A percentile compares a stretch with the other conserved stretches of the same genome.
Conservation (phyloP, 2,113 vertebrate species). For the Anolis sagrei region DNA sequence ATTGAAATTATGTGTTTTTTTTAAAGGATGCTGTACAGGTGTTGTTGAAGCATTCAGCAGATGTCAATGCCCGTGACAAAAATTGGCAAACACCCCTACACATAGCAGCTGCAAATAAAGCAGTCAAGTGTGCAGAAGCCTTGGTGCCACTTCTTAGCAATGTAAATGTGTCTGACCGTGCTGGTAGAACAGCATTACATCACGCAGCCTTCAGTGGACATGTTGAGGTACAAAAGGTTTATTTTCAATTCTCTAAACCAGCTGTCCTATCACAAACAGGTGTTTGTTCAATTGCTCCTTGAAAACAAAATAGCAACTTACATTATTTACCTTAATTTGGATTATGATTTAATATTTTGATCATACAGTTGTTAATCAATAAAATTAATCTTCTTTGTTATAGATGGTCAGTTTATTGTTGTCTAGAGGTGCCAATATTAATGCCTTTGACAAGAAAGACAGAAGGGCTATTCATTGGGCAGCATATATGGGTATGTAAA, state of each 20-base stretch:
- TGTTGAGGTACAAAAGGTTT: conserved; percentile 83
- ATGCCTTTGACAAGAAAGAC: conserved; percentile 99
- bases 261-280: conserved; percentile 8
- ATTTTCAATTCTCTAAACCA: conserved; percentile 30
- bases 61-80: conserved; percentile 97
- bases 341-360: conserved; percentile 17
- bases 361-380: not conserved
- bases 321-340: not conserved
- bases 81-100: conserved; percentile 99
- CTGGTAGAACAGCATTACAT: conserved; percentile 94
- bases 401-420: conserved; percentile 97
- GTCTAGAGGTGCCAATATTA: conserved; percentile 98
- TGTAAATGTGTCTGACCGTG: conserved; percentile 95
- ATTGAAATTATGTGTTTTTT: not conserved
- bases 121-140: conserved; percentile 95
- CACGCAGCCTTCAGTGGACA: conserved; percentile 98
- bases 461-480: conserved; percentile 98
- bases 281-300: not conserved
- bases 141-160: conserved; percentile 95
- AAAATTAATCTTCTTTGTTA: conserved; percentile 50
- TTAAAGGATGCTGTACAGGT: conserved; percentile 95
- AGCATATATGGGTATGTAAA: conserved; percentile 94
- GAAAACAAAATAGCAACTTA: not conserved
- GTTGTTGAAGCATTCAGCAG: conserved; percentile 96
- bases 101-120: conserved; percentile 96